Evolutionary conservation across 2,113 vertebrate genomes (phyloP).

Genomic region (Larimichthys crocea): DNA sequence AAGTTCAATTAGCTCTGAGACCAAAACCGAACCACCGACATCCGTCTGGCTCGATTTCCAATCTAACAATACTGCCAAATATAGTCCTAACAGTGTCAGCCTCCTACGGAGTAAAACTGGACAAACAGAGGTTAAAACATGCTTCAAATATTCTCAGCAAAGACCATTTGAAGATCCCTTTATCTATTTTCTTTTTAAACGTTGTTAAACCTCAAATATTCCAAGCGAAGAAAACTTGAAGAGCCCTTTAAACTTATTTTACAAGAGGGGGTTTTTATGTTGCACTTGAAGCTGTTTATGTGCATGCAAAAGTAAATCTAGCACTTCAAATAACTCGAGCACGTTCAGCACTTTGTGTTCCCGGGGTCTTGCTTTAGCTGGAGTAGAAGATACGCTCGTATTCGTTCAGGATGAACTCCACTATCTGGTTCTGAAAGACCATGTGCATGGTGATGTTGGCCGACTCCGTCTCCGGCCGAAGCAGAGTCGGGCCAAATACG

Average conservation of each 20-base stretch:
- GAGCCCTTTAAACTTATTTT: conserved; percentile 43
- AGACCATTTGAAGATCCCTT: conserved; percentile 33
- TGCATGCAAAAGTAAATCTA: conserved; percentile 36
- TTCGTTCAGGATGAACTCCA: conserved; percentile 93
- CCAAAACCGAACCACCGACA: conserved; percentile 12
- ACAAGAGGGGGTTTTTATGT: conserved; percentile 8
- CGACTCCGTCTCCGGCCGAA: conserved; percentile 89
- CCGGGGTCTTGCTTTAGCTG: conserved; percentile 65
- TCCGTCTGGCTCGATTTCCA: conserved; percentile 16
- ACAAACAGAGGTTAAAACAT: conserved; percentile 46
- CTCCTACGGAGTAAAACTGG: conserved; percentile 29
- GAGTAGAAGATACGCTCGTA: conserved; percentile 87
- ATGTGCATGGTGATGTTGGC: conserved; percentile 92
- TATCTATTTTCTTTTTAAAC: background rate
- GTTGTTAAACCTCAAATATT: conserved; percentile 37
- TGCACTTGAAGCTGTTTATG: conserved; percentile 33
- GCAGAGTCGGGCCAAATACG: conserved; percentile 94
- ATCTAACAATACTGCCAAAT: conserved; percentile 63
- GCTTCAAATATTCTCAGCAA: conserved; percentile 43
- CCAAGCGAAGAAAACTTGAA: conserved; percentile 18
- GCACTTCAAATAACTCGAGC: conserved; percentile 19
- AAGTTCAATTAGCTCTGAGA: conserved; percentile 23
- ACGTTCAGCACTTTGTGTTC: background rate
- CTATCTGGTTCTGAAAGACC: conserved; percentile 98
- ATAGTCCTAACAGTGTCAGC: conserved; percentile 20